Percentiles rank a stretch among this genome's conserved stretches.
Conservation (phyloP, 2,113 vertebrate genomes). For the Lutjanus erythropterus region DNA sequence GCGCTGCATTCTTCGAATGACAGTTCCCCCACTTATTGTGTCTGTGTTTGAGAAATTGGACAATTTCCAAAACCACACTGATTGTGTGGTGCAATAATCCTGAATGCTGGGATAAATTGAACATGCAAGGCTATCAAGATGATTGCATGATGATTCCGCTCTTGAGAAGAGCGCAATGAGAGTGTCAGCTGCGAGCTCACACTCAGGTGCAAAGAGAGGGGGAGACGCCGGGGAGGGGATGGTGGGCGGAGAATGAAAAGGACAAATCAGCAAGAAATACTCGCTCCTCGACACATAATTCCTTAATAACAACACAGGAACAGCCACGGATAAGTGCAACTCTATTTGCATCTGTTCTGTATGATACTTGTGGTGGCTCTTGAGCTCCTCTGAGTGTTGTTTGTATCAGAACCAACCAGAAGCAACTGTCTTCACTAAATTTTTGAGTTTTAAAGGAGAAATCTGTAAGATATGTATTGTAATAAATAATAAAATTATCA, state of each 20-base stretch:
- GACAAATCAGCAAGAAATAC: constrained; percentile 49
- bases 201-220: not conserved
- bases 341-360: constrained; percentile 51
- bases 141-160: constrained; percentile 57
- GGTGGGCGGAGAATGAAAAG: too few species aligned
- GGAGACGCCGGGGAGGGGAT: not conserved
- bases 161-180: constrained; percentile 18
- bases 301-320: constrained; percentile 49
- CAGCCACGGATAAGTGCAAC: constrained; percentile 28
- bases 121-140: constrained; percentile 63
- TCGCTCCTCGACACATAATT: constrained; percentile 58
- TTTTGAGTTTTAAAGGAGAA: too few species aligned
- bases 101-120: constrained; percentile 63
- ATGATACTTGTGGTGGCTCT: constrained; percentile 33
- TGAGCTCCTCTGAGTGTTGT: constrained; percentile 24
- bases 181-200: constrained; percentile 55
- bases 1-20: constrained; percentile 56
- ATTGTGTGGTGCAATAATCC: constrained; percentile 65
- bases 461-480: too few species aligned
- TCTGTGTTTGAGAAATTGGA: constrained; percentile 61
- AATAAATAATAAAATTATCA: too few species aligned
- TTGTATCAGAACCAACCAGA: constrained; percentile 24
- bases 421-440: too few species aligned
- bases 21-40: constrained; percentile 49
- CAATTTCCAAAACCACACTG: constrained; percentile 62